Evolutionary conservation across 2,888 invertebrate genomes (phyloP).

Genomic region (Pandemis heparana): DNA sequence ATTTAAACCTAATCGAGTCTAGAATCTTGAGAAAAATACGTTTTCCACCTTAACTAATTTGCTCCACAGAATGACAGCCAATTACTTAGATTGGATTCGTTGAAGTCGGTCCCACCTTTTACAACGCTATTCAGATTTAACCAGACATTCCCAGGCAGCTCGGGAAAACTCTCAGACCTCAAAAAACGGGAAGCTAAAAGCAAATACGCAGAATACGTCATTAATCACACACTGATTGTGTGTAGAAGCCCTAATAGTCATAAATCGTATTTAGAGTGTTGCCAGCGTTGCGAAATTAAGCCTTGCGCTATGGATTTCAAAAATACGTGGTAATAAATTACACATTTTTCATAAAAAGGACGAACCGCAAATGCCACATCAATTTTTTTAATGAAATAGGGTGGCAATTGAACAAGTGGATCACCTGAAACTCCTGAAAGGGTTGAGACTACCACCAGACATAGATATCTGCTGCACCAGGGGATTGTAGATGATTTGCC

Average conservation of each 20-base stretch:
- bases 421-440: too few species aligned
- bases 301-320: not conserved
- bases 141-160: slow-evolving; percentile 16
- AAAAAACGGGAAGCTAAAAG: slow-evolving; percentile 20
- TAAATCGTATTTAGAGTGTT: slow-evolving; percentile 32
- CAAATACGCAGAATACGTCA: slow-evolving; percentile 20
- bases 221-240: slow-evolving; percentile 35
- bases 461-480: too few species aligned
- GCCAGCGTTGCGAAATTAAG: not conserved
- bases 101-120: slow-evolving; percentile 17
- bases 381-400: too few species aligned
- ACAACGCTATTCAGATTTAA: slow-evolving; percentile 19
- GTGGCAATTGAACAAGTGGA: too few species aligned
- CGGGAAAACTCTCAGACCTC: slow-evolving; percentile 9
- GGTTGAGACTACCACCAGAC: too few species aligned
- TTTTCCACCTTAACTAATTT: slow-evolving; percentile 14
- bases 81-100: slow-evolving; percentile 29
- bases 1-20: not conserved
- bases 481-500: too few species aligned
- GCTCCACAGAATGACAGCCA: slow-evolving; percentile 13
- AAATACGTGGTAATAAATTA: too few species aligned
- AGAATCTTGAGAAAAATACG: not conserved
- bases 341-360: too few species aligned
- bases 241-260: slow-evolving; percentile 30
- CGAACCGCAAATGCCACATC: too few species aligned